Evolutionary conservation across 2,888 invertebrate genomes (phyloP), one percentile per base, ranked within the genome.

Genomic region (Dolichopus griseipennis): DNA sequence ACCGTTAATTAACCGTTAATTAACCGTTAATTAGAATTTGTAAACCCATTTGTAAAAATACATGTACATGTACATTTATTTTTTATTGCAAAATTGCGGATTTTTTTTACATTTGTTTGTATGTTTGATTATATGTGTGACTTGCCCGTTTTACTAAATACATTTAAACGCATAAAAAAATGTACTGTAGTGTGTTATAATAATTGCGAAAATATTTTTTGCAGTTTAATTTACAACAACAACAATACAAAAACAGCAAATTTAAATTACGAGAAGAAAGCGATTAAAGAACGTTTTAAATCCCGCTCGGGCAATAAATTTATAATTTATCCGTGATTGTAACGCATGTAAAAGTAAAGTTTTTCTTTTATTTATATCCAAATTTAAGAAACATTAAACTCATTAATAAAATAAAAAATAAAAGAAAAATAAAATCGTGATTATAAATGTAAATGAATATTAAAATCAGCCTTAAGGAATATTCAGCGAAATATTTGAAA

Each of bases 241-340:
- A 27, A 27, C 27, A 27, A 27, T 4, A 27, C 2, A 27, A 27
- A 27, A 27, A 27, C 27, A 27, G 5, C 2, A 27, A 27, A 27
- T 5, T 27, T 27, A 27, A 27, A 27, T 27, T 27, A 27, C 27
- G 27, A 27, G 27, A 27, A 27, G 27, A 27, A 27, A 27, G 27
- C 27, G 27, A 27, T 27, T 27, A 27, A 27, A 2, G 27, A 27
- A 27, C 5, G 27, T 27, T 27, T 27, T 27, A 37, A 37, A 37
- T 52, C 52, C 18, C 52, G 66, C 21, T 52, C n/a, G 9, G 67
- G 69, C 68, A 68, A 70, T 68, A 71, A 70, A 70, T 71, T 70
- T 61, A 71, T 70, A 71, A 71, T 71, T 71, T 71, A 69, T 68
- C 69, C 68, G 68, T 61, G 67, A 68, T 69, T 69, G 69, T 67